These are phyloP conservation scores for Phyllotreta striolata DNA, from an alignment of 2,888 invertebrate species.

Conservation along the genomic window DNA sequence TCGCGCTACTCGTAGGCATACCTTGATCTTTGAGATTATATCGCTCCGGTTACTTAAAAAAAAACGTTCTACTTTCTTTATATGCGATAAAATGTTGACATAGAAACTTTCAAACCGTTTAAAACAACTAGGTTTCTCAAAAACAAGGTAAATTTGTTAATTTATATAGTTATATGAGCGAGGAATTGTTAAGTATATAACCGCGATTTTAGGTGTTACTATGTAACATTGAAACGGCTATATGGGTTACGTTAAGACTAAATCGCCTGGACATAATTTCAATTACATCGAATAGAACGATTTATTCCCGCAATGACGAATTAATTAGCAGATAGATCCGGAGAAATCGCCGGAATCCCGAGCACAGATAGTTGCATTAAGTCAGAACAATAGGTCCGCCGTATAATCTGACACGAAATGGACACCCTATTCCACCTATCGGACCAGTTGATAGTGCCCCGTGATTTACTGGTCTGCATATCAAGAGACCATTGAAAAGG, in stretches of 20 bases:
- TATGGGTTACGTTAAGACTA: conserved; percentile 15
- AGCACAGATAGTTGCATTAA: conserved; percentile 44
- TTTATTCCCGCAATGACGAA: conserved; percentile 32
- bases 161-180: too few relatives aligned
- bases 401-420: conserved; percentile 53
- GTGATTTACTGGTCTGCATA: conserved; percentile 61
- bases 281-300: conserved; percentile 26
- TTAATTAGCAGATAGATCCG: conserved; percentile 40
- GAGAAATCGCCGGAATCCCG: conserved; percentile 38
- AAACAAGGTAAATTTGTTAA: too few relatives aligned
- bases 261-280: conserved; percentile 34
- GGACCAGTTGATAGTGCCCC: conserved; percentile 58
- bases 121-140: too few relatives aligned
- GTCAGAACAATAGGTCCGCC: conserved; percentile 46
- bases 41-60: conserved; percentile 12
- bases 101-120: not conserved
- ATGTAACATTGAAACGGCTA: not conserved
- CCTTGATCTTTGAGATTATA: conserved; percentile 34
- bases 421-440: conserved; percentile 55
- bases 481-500: conserved; percentile 61
- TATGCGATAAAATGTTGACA: conserved; percentile 2
- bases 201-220: not conserved
- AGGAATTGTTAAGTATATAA: not conserved
- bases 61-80: conserved; percentile 23
- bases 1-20: conserved; percentile 24